These are phyloP conservation scores for Zaprionus ornatus DNA, from an alignment of 1,140 invertebrate genomes.

Conservation along the genomic window DNA sequence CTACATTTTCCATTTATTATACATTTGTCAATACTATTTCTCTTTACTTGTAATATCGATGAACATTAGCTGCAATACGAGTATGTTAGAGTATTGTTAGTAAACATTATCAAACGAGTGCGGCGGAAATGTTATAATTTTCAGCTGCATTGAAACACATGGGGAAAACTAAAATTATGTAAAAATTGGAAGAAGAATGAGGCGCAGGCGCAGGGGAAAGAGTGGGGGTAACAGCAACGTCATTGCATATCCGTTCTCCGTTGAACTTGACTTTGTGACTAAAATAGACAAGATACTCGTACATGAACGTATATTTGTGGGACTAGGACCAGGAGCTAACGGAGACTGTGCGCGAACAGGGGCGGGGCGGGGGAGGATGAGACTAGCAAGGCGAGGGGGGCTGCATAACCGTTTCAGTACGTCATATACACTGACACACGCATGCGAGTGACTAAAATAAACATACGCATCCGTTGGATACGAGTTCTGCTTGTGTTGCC, in stretches of 20 bases:
- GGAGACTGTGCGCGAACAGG: neutral
- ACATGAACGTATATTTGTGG: slow-evolving; percentile 10
- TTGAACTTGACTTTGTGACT: slow-evolving; percentile 4
- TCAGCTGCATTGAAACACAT: neutral
- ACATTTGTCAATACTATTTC: neutral
- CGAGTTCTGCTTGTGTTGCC: slow-evolving; percentile 24
- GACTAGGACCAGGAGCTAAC: slow-evolving; percentile 22
- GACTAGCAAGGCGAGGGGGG: neutral
- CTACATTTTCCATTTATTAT: neutral
- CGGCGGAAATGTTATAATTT: neutral
- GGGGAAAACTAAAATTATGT: neutral
- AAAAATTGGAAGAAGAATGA: neutral
- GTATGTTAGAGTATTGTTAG: no score
- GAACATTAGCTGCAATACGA: no score
- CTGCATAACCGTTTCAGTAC: slow-evolving; percentile 49
- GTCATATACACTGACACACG: slow-evolving; percentile 28
- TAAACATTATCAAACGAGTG: neutral
- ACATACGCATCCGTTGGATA: slow-evolving; percentile 73
- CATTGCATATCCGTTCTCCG: neutral
- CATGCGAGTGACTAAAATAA: slow-evolving; percentile 67
- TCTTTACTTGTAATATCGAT: neutral
- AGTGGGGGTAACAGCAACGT: neutral
- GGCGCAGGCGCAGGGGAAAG: neutral
- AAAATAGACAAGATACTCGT: slow-evolving; percentile 37
- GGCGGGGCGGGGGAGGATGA: neutral